Evolutionary conservation across 2,888 invertebrate species (phyloP).

Genomic region (Agelastica alni): DNA sequence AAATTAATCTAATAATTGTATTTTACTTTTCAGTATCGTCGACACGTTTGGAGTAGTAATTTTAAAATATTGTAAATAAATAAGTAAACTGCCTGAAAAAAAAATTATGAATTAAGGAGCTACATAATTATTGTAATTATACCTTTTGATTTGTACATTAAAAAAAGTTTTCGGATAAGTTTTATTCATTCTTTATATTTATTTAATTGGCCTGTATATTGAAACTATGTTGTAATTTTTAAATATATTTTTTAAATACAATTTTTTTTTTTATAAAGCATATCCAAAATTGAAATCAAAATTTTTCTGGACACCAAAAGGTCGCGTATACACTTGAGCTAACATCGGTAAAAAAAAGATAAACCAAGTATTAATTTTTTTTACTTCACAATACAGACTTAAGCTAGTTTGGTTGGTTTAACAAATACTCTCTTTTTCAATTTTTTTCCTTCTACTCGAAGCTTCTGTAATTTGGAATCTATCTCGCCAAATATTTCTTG

Average conservation of each 20-base stretch:
- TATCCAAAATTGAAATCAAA: too few relatives aligned
- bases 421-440: slow-evolving; percentile 66
- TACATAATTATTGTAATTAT: slow-evolving; percentile 32
- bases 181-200: slow-evolving; percentile 40
- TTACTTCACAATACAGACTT: too few relatives aligned
- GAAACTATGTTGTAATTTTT: slow-evolving; percentile 38
- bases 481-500: slow-evolving; percentile 84
- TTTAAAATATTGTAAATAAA: slow-evolving; percentile 31
- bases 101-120: slow-evolving; percentile 16
- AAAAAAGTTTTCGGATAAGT: slow-evolving; percentile 35
- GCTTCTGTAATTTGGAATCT: slow-evolving; percentile 71
- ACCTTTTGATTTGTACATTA: slow-evolving; percentile 37
- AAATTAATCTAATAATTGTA: too few relatives aligned
- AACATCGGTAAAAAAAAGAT: too few relatives aligned
- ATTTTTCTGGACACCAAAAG: too few relatives aligned
- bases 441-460: slow-evolving; percentile 68
- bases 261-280: too few relatives aligned
- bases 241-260: slow-evolving; percentile 39
- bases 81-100: slow-evolving; percentile 29
- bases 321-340: too few relatives aligned
- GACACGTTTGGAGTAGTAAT: slow-evolving; percentile 5
- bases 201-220: slow-evolving; percentile 39
- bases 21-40: slow-evolving; percentile 10
- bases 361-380: too few relatives aligned
- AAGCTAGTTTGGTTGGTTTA: slow-evolving; percentile 62